Evolutionary conservation across 2,797 vertebrate species (phyloP).

Genomic region (Sternarchorhynchus goeldii): DNA sequence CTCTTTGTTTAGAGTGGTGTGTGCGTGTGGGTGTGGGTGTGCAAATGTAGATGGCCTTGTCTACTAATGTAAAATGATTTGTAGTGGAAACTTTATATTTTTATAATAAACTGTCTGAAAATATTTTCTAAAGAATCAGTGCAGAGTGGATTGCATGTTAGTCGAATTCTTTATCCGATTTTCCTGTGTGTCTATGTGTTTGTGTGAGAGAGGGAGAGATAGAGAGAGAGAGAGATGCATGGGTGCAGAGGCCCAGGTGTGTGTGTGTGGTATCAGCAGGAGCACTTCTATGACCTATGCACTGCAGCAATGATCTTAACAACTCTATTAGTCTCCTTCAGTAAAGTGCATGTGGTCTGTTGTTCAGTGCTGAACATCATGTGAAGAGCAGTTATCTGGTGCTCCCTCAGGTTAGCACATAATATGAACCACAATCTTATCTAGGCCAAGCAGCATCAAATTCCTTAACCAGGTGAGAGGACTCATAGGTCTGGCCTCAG

Average conservation of each 20-base stretch:
- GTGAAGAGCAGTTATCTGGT: constrained; percentile 18
- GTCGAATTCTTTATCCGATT: constrained; percentile 55
- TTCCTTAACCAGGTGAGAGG: constrained; percentile 19
- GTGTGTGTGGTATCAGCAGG: not conserved
- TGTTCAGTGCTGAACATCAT: constrained; percentile 2
- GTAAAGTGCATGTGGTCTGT: constrained; percentile 21
- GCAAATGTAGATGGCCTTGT: constrained; percentile 95
- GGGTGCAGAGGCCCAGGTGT: too few relatives aligned
- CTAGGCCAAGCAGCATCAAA: constrained; percentile 23
- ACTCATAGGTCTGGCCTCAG: constrained; percentile 8
- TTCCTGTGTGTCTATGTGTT: not conserved
- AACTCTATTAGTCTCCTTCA: constrained; percentile 43
- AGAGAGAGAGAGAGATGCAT: too few relatives aligned
- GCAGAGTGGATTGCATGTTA: constrained; percentile 76
- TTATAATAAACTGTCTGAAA: constrained; percentile 99
- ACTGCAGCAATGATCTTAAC: constrained; percentile 26
- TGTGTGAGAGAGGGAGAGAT: too few relatives aligned
- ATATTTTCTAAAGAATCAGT: constrained; percentile 98
- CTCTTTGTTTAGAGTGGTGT: constrained; percentile 58
- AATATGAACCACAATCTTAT: constrained; percentile 37
- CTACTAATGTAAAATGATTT: constrained; percentile 99
- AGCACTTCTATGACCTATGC: not conserved
- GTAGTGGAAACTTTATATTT: constrained; percentile 99
- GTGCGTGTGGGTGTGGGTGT: constrained; percentile 69
- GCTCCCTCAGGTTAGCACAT: constrained; percentile 37